A percentile compares a stretch with the other conserved stretches of the same genome.
Evolutionary conservation across 2,888 invertebrate species (phyloP).

Genomic region (Poecilobothrus nobilitatus): DNA sequence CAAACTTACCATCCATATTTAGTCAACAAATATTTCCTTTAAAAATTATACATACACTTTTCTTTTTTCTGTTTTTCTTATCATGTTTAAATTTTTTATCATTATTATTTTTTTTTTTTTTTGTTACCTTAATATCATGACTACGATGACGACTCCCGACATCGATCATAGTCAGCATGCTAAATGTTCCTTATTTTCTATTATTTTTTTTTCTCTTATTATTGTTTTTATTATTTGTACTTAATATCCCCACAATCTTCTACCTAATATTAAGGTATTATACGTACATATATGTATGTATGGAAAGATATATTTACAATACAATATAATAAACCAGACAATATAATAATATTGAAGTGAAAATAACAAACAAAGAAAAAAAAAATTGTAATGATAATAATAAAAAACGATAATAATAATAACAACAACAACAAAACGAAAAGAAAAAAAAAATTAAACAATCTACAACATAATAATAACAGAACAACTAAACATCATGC

Average conservation of each 20-base stretch:
- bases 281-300: background rate
- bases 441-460: background rate
- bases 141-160: background rate
- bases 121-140: background rate
- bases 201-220: background rate
- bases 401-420: background rate
- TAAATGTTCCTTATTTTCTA: background rate
- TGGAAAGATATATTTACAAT: background rate
- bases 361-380: background rate
- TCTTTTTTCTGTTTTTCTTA: background rate
- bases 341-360: conserved; percentile 6
- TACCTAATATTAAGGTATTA: background rate
- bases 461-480: conserved; percentile 1
- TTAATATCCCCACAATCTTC: background rate
- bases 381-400: background rate
- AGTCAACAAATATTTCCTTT: background rate
- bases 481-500: background rate
- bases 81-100: background rate
- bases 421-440: background rate
- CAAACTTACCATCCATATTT: background rate
- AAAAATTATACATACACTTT: background rate
- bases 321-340: background rate
- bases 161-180: conserved; percentile 2
- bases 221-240: background rate
- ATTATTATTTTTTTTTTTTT: background rate